These are phyloP conservation scores for Crossocerus cetratus DNA, from an alignment of 2,888 invertebrate genomes.

Conservation along the genomic window DNA sequence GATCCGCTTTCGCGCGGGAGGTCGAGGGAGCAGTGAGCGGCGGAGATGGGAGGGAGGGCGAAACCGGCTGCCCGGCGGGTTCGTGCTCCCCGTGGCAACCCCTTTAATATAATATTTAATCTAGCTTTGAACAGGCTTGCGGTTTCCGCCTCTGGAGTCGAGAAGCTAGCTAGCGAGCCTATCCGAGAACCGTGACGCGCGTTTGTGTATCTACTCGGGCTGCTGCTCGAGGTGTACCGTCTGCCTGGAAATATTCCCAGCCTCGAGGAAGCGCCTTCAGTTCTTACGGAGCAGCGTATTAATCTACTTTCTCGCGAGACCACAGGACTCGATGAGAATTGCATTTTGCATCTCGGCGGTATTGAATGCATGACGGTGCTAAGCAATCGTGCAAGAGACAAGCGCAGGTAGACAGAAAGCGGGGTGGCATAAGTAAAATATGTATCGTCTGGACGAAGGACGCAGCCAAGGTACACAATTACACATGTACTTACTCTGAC, in stretches of 20 bases:
- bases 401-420: not conserved
- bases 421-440: not conserved
- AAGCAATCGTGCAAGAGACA: not conserved
- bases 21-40: conserved; percentile 31
- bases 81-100: conserved; percentile 72
- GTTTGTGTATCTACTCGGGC: conserved; percentile 38
- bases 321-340: not conserved
- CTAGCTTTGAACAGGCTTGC: conserved; percentile 77
- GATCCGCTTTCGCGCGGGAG: conserved; percentile 30
- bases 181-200: conserved; percentile 55
- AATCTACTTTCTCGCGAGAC: not conserved
- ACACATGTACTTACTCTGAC: conserved; percentile 95
- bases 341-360: conserved; percentile 16
- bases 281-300: not conserved
- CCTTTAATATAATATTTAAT: conserved; percentile 78
- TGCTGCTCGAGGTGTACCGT: conserved; percentile 24
- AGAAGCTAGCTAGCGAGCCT: conserved; percentile 67
- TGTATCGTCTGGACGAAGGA: not conserved
- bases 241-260: conserved; percentile 60
- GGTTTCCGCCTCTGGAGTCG: conserved; percentile 74
- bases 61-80: conserved; percentile 56
- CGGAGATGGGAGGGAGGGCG: not conserved
- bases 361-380: not conserved
- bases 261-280: conserved; percentile 13
- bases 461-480: too few species aligned